phyloP scores from a whole-genome alignment of 2,888 invertebrate genomes.

The Adelognathus sp. region DNA sequence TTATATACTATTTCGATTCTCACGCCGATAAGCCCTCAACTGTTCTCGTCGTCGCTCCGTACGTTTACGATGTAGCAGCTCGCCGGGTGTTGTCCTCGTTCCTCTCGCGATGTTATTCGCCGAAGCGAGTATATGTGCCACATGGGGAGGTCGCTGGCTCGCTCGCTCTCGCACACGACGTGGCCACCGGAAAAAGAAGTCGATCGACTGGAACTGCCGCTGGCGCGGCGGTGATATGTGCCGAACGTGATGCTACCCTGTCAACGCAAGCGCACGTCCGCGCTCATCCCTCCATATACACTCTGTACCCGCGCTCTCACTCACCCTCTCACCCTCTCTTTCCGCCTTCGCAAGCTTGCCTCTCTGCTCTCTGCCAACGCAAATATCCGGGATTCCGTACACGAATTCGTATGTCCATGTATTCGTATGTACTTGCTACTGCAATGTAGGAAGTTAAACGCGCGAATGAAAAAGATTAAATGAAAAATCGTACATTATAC shows the following conservation, averaged over 20 bases:
- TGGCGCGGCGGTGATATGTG: constrained; percentile 48
- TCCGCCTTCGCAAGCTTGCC: constrained; percentile 13
- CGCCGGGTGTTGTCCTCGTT: constrained; percentile 15
- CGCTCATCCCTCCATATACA: constrained; percentile 28
- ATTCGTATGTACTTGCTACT: neutral
- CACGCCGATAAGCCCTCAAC: constrained; percentile 47
- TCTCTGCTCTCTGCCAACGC: constrained; percentile 37
- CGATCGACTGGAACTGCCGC: constrained; percentile 54
- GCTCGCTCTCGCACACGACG: constrained; percentile 11
- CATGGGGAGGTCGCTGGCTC: constrained; percentile 2
- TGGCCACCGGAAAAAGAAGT: constrained; percentile 54
- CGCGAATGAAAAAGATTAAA: neutral
- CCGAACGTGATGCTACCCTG: constrained; percentile 56
- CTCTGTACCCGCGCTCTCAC: no score
- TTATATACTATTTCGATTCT: constrained; percentile 46
- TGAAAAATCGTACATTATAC: neutral
- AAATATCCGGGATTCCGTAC: constrained; percentile 48
- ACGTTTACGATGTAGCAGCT: constrained; percentile 45
- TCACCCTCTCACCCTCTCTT: no score
- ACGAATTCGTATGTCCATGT: constrained; percentile 38
- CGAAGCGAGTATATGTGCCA: constrained; percentile 37
- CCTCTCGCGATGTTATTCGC: constrained; percentile 46
- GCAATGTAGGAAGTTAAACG: neutral
- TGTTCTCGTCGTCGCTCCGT: constrained; percentile 23
- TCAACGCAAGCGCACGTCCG: constrained; percentile 52